Evolutionary conservation across 1,140 invertebrate genomes (phyloP), one percentile per base, ranked within the genome.

Genomic region (Vollenhovia emeryi): DNA sequence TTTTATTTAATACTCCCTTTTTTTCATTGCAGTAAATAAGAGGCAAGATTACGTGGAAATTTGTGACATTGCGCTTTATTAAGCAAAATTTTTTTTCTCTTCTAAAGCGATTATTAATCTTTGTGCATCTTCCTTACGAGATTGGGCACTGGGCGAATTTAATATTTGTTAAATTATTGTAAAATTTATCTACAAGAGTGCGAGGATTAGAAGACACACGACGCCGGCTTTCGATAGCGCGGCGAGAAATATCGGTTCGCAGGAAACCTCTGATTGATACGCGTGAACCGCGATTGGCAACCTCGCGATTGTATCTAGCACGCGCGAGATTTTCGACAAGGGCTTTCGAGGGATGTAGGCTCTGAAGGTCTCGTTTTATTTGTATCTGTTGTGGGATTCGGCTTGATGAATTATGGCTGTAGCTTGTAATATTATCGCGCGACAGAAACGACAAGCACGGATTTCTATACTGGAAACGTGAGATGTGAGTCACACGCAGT

Each of bases 221-320:
- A n/a, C n/a, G 36, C 15, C 18, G 57, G 62, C 30, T 52, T 45
- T 11, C 13, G 24, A 3, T 13, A 30, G 9, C 33, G 3, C 0
- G 21, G 50, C 3, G 30, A 45, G 60, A 6, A 21, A 57, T 82
- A 82, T 73, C 60, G n/a, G 33, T 36, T 15, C 3, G 21, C 24
- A 48, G 21, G 40, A 76, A 66, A 78, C 5, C 45, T 21, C n/a
- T 85, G 86, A 87, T 89, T 87, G 79, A 88, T 82, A 83, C 33
- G 24, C 82, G 59, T 50, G 50, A 79, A 85, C 36, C 57, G 33
- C 62, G 57, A 80, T 86, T 78, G 71, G 48, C 71, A 62, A 60
- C 30, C 69, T 50, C 57, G 33, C 62, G 43, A 73, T 43, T 5
- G 36, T 33, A 68, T 59, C 40, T 36, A 30, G 3, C 6, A 50